Percentiles rank a stretch among this genome's conserved stretches.
These are phyloP conservation scores for Ophiodon elongatus DNA, from an alignment of 2,113 vertebrate species.

Conservation along the genomic window DNA sequence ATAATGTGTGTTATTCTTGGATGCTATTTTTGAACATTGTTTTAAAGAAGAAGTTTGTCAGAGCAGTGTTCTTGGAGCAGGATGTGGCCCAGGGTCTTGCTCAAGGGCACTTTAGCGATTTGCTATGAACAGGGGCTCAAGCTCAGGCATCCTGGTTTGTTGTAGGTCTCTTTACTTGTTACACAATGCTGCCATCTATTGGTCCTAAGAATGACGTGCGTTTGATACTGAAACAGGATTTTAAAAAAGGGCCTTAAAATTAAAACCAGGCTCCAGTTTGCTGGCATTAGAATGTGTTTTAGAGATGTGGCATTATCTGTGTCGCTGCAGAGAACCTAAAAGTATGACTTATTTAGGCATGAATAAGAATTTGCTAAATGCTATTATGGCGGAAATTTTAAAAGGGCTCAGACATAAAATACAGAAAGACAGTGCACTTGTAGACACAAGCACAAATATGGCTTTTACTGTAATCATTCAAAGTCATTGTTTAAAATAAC, in stretches of 20 bases:
- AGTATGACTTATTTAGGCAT: background rate
- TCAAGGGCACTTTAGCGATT: background rate
- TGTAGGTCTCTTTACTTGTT: background rate
- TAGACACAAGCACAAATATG: background rate
- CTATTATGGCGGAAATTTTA: background rate
- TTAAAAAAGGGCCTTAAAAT: background rate
- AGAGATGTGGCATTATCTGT: background rate
- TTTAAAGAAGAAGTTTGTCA: background rate
- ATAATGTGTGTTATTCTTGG: background rate
- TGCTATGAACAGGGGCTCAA: background rate
- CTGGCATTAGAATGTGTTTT: background rate
- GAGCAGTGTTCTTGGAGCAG: background rate
- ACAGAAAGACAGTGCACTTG: background rate
- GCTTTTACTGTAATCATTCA: constrained; percentile 8
- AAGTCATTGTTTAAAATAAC: constrained; percentile 6
- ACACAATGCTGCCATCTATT: constrained; percentile 51
- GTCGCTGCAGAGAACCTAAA: too few species aligned
- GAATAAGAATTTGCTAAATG: background rate
- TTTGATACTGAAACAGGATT: background rate
- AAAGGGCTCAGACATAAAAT: background rate
- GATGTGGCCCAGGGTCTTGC: background rate
- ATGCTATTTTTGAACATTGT: background rate
- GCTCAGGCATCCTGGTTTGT: background rate
- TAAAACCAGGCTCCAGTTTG: background rate
- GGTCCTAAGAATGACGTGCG: constrained; percentile 1